Evolutionary conservation across 2,888 invertebrate genomes (phyloP), one percentile per base, ranked within the genome.

Genomic region (Protonemura montana): DNA sequence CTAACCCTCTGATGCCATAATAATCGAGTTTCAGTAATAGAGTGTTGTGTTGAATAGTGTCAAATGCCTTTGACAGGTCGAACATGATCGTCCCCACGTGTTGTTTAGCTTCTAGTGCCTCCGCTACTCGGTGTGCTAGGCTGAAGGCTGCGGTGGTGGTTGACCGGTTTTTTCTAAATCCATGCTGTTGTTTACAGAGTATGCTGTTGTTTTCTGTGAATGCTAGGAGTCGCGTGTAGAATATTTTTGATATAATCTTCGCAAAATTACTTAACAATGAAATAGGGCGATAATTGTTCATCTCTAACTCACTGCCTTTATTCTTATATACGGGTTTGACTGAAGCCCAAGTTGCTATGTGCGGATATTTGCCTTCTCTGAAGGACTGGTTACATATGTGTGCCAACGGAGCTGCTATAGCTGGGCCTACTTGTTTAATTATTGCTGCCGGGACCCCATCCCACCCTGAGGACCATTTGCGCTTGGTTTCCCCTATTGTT

Each of bases 61-160:
- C 83, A 83, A 83, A 83, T 5, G 83, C 83, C 42, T 83, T 83
- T n/a, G 83, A 83, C 42, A 83, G 26, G 26, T 83, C 83, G 42
- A 41, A 83, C 83, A 83, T 41, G 10, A 83, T 42, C 42, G 83
- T 42, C 7, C 41, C 59, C n/a, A 59, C 42, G 13, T 25, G 42
- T 83, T 42, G n/a, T 28, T 80, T 83, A n/a, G 41, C 26, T 42
- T 83, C 83, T 26, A 83, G 26, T 25, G 83, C 42, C 42, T 42
- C n/a, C 26, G n/a, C n/a, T 26, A 83, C 59, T 42, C 42, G n/a
- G 25, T 83, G 42, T 26, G 42, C 42, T 59, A 83, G 83, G 25
- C 42, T 16, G 28, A 83, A 83, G 16, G 83, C 42, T 42, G 83
- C 83, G 25, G 83, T 42, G n/a, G 25, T 83, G 0, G 83, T 83